Evolutionary conservation across 2,797 vertebrate genomes (phyloP).

Genomic region (Oryzias dopingdopingensis): DNA sequence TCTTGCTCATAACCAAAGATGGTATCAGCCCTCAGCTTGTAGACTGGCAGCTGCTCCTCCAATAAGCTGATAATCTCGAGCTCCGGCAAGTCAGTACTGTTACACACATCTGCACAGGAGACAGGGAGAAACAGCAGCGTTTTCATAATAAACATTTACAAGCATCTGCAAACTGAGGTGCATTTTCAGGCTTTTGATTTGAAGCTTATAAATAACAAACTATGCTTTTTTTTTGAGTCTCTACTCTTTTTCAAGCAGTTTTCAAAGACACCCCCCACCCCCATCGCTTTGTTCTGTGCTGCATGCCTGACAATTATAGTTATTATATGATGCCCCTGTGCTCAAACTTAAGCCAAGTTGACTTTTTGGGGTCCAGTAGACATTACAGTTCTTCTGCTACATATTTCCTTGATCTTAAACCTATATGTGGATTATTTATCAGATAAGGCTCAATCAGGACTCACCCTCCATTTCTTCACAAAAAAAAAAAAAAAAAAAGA

Average conservation of each 20-base stretch:
- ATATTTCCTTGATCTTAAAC: not conserved
- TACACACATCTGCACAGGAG: slow-evolving; percentile 90
- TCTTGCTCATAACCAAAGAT: slow-evolving; percentile 98
- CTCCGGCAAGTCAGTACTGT: slow-evolving; percentile 96
- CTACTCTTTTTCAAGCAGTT: not conserved
- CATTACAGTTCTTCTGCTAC: not conserved
- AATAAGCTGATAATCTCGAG: slow-evolving; percentile 98
- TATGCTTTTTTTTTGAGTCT: not conserved
- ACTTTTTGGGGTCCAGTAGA: not conserved
- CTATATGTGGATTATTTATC: not conserved
- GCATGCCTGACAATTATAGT: no score
- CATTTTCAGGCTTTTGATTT: no score
- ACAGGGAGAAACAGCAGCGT: slow-evolving; percentile 11
- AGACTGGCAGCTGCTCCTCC: slow-evolving; percentile 97
- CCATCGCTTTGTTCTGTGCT: not conserved
- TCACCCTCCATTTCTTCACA: not conserved
- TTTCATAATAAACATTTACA: no score
- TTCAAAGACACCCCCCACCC: not conserved
- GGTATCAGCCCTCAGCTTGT: slow-evolving; percentile 95
- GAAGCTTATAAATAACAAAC: no score
- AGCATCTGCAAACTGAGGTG: no score
- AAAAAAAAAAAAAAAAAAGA: not conserved
- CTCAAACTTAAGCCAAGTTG: not conserved
- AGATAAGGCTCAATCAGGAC: not conserved
- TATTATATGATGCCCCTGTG: not conserved